These are phyloP conservation scores for Notechis scutatus DNA, from an alignment of 2,113 vertebrate species.

Conservation along the genomic window DNA sequence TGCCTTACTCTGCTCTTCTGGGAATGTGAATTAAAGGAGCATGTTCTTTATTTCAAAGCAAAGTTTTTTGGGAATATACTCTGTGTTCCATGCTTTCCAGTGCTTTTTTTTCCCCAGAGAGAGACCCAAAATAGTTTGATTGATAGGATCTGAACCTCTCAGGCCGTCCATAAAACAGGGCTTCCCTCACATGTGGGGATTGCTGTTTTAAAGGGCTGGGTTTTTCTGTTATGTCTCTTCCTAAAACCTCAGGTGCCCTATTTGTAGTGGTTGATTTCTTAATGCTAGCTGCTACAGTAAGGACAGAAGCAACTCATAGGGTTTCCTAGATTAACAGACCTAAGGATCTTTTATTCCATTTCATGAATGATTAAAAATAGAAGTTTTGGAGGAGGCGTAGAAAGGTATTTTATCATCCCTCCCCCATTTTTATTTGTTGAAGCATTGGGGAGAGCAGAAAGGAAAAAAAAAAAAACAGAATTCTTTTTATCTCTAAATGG, in stretches of 20 bases:
- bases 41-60: neutral
- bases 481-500: neutral
- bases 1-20: neutral
- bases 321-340: constrained; percentile 36
- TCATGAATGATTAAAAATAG: constrained; percentile 31
- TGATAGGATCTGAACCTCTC: neutral
- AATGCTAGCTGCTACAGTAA: constrained; percentile 42
- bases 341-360: constrained; percentile 20
- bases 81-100: neutral
- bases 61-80: neutral
- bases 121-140: neutral
- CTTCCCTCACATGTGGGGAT: neutral
- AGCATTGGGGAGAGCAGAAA: neutral
- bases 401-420: neutral
- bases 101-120: neutral
- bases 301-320: constrained; percentile 19
- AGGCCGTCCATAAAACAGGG: neutral
- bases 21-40: neutral
- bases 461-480: neutral
- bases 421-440: neutral
- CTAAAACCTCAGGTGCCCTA: constrained; percentile 40
- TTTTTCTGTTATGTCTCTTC: constrained; percentile 37
- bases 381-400: fast-evolving
- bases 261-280: constrained; percentile 45
- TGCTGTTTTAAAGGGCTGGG: neutral